Conservation (phyloP, 1,140 invertebrate genomes). For the Andrena cerasifolii region DNA sequence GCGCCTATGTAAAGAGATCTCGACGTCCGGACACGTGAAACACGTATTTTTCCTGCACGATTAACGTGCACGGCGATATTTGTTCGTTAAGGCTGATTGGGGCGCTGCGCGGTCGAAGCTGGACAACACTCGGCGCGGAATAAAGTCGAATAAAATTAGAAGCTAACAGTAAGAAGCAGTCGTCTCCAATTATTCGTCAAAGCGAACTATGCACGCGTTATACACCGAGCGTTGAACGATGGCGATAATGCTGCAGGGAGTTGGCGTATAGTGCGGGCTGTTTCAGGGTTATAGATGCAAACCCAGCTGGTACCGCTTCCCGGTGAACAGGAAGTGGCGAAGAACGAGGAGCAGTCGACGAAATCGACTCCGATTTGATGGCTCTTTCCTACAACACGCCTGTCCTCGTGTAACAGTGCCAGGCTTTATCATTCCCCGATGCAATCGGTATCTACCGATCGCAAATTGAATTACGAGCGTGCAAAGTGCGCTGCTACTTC, state of each 20-base stretch:
- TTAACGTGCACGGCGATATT: background rate
- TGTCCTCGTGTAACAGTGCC: background rate
- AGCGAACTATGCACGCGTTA: too few relatives aligned
- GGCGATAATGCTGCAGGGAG: too few relatives aligned
- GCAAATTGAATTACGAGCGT: background rate
- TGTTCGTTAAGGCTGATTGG: too few relatives aligned
- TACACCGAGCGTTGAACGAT: too few relatives aligned
- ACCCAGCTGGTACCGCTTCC: too few relatives aligned
- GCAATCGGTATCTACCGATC: background rate
- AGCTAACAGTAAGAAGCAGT: too few relatives aligned
- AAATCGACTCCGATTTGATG: background rate
- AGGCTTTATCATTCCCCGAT: background rate
- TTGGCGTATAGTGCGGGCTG: too few relatives aligned
- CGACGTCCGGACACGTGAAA: background rate
- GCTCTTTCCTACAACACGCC: background rate
- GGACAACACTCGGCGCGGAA: background rate
- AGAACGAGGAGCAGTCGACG: background rate
- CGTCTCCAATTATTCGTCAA: too few relatives aligned
- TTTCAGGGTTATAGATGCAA: too few relatives aligned
- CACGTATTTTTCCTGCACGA: background rate
- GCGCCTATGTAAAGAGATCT: slow-evolving; percentile 29
- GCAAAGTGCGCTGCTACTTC: background rate
- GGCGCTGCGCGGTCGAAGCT: background rate
- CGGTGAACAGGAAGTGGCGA: too few relatives aligned
- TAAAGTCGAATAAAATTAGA: background rate